phyloP scores from a whole-genome alignment of 2,797 vertebrate genomes.

The Hippopotamyrus pictus region DNA sequence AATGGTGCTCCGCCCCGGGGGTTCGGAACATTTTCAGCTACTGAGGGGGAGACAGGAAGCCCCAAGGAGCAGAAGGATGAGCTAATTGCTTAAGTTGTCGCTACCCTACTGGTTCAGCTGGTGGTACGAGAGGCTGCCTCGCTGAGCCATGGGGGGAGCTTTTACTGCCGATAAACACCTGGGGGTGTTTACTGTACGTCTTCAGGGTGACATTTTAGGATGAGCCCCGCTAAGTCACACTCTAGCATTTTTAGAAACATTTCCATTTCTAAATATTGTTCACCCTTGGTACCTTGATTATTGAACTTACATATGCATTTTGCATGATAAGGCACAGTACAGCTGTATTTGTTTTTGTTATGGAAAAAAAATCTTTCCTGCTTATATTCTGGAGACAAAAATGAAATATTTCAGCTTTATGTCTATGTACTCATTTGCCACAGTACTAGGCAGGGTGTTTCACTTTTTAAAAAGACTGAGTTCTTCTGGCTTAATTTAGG shows the following conservation, averaged over 20 bases:
- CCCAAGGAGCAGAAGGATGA: constrained; percentile 49
- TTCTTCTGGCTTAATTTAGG: neutral
- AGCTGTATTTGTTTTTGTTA: neutral
- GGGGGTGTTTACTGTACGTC: constrained; percentile 14
- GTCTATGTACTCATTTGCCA: neutral
- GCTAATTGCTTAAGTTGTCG: constrained; percentile 52
- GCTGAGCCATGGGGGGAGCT: constrained; percentile 29
- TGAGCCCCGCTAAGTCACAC: neutral
- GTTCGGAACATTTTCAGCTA: constrained; percentile 57
- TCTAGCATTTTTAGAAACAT: neutral
- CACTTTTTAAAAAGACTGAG: neutral
- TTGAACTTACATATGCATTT: neutral
- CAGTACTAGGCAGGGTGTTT: neutral
- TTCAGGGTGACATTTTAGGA: constrained; percentile 5
- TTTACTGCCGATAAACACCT: constrained; percentile 24
- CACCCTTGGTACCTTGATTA: neutral
- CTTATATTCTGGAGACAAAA: neutral
- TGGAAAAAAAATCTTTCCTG: neutral
- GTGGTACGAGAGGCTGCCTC: constrained; percentile 25
- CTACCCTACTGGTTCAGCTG: constrained; percentile 26
- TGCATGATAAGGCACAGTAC: neutral
- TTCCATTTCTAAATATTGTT: neutral
- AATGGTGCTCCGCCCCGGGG: constrained; percentile 54
- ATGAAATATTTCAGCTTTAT: neutral
- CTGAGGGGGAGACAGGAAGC: constrained; percentile 49